Evolutionary conservation across 2,888 invertebrate species (phyloP), one percentile per base, ranked within the genome.

Genomic region (Neoitamus cyanurus): DNA sequence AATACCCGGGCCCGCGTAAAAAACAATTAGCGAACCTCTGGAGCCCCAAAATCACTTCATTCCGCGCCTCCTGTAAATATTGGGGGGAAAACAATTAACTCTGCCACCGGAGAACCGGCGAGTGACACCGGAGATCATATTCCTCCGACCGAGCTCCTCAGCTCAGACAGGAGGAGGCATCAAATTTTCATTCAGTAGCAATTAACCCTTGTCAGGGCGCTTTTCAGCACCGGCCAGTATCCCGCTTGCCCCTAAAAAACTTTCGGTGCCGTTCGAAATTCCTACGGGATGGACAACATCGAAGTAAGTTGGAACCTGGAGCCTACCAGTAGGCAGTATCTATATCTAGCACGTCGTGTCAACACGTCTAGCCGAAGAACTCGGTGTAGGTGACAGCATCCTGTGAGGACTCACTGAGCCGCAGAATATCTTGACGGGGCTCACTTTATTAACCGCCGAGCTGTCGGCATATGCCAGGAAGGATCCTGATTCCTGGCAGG

Each of bases 61-160:
- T 58, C 58, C 25, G 58, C 25, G 58, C 58, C 25, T 58, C 58
- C 25, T 11, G 75, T 75, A 75, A 75, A 75, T 75, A 75, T 75
- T 37, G 28, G 11, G 42, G 42, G 28, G 20, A 42, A 42, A 75
- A 75, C 42, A 75, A 75, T 75, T 75, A 80, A 58, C 58, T 42
- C 30, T 7, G 30, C 15, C 15, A 58, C 58, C 20, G 15, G 58
- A 58, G 78, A 9, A 80, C 28, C 77, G 34, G 25, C 78, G 58
- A 20, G 58, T 48, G 78, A 20, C 58, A 58, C 58, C 34, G 31
- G 58, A 58, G 78, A 58, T 58, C 31, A 80, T 80, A 80, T 80
- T 58, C 30, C 31, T 20, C 48, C 15, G n/a, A 48, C 15, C 34
- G 34, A 5, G 34, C 48, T 70, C 20, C 20, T 20, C 25, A 70